phyloP scores from a whole-genome alignment of 2,888 invertebrate genomes.

The Euproctis similis region DNA sequence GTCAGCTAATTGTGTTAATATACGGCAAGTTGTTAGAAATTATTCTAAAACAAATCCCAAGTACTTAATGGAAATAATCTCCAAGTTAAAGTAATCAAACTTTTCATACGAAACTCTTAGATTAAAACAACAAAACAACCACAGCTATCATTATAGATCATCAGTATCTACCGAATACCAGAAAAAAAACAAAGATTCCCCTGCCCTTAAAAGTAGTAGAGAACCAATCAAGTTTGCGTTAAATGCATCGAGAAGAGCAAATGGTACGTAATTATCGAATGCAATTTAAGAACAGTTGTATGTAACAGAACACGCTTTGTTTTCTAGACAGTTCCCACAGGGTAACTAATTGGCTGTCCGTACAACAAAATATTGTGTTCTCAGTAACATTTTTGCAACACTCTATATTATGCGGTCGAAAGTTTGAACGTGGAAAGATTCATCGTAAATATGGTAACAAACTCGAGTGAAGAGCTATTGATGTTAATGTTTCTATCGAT shows the following conservation, averaged over 20 bases:
- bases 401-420: slow-evolving; percentile 42
- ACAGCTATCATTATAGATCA: too few relatives aligned
- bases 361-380: slow-evolving; percentile 61
- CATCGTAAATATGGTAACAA: slow-evolving; percentile 2
- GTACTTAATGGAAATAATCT: too few relatives aligned
- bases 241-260: slow-evolving; percentile 13
- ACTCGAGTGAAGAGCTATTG: slow-evolving; percentile 5
- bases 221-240: too few relatives aligned
- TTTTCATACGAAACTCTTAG: too few relatives aligned
- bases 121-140: too few relatives aligned
- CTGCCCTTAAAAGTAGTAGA: too few relatives aligned
- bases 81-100: too few relatives aligned
- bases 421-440: slow-evolving; percentile 18
- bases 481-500: slow-evolving; percentile 19
- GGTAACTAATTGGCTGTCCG: slow-evolving; percentile 67
- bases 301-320: slow-evolving; percentile 68
- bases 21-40: too few relatives aligned
- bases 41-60: too few relatives aligned
- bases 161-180: slow-evolving; percentile 1
- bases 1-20: too few relatives aligned
- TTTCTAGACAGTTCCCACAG: slow-evolving; percentile 71
- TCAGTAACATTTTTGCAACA: slow-evolving; percentile 50
- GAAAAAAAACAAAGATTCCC: background rate
- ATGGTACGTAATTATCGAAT: slow-evolving; percentile 35
- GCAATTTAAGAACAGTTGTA: slow-evolving; percentile 56